Evolutionary conservation across 2,113 vertebrate species (phyloP), one percentile per base, ranked within the genome.

Genomic region (Cygnus atratus): DNA sequence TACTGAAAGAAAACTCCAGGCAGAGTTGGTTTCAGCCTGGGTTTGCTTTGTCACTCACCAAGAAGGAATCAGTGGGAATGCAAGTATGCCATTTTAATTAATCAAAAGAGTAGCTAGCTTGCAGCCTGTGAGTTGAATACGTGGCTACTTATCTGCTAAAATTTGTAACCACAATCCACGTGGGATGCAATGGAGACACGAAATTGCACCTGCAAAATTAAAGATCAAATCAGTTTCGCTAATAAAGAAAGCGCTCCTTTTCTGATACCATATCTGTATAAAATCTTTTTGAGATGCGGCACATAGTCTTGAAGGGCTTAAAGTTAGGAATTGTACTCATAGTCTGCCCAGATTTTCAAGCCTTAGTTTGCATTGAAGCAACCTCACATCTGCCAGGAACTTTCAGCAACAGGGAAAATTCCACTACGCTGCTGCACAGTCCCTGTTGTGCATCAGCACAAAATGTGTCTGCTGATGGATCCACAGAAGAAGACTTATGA

Each of bases 381-480:
- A 70, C 37, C 17, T 85, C 66, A 44, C 4, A 59, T 75, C 31
- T 70, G 31, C 67, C 63, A 83, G 65, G 55, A 96, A 63, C 80
- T 85, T 67, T 87, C 25, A 85, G 61, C 44, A 85, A 62, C 41
- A n/a, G 14, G 72, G 50, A 50, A 90, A 90, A n/a, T 90, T 89
- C 78, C 78, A 48, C 19, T 37, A 10, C 8, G 19, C 7, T 76
- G 50, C 82, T 87, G 55, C 28, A 73, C 92, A 80, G 65, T 57
- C 75, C 20, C 55, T 88, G 55, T 9, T 43, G 72, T 90, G 29
- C 11, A 9, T 67, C 76, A 88, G 65, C 72, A 90, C 84, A 61
- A 26, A 92, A 96, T 79, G 77, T 68, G 76, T 90, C 54, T 87
- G 87, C 84, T 93, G 83, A 95, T 94, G 84, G 71, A 92, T 80